These are phyloP conservation scores for Brachyptera putata DNA, from an alignment of 2,888 invertebrate species.

Conservation along the genomic window DNA sequence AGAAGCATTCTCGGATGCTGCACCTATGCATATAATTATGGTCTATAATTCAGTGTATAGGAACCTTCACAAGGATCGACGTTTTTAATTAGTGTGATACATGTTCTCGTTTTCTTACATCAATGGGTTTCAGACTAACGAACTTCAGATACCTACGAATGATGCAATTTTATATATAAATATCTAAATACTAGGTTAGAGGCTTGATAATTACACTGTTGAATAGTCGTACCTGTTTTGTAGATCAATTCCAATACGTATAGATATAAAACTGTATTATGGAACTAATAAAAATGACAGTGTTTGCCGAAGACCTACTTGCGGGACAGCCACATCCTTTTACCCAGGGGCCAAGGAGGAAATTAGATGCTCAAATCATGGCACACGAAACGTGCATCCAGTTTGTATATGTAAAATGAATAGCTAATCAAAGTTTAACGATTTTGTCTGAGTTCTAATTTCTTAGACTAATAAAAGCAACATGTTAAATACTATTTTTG, in stretches of 20 bases:
- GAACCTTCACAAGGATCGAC: neutral
- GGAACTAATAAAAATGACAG: neutral
- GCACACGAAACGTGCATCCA: too few species aligned
- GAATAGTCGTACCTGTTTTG: constrained; percentile 5
- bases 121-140: neutral
- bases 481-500: constrained; percentile 3
- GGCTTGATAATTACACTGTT: neutral
- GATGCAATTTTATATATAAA: neutral
- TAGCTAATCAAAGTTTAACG: constrained; percentile 9
- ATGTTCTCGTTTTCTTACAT: neutral
- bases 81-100: constrained; percentile 7
- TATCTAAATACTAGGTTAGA: neutral
- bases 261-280: neutral
- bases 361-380: too few species aligned
- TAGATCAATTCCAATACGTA: constrained; percentile 14
- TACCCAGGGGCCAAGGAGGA: too few species aligned
- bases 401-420: too few species aligned
- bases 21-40: too few species aligned
- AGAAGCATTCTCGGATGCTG: too few species aligned
- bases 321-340: too few species aligned
- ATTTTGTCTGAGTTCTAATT: neutral
- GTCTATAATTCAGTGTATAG: neutral
- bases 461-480: neutral
- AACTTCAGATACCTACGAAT: neutral
- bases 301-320: too few species aligned